Percentiles rank a stretch among this genome's conserved stretches.
phyloP scores from a whole-genome alignment of 2,113 vertebrate species.

The Camelus bactrianus region DNA sequence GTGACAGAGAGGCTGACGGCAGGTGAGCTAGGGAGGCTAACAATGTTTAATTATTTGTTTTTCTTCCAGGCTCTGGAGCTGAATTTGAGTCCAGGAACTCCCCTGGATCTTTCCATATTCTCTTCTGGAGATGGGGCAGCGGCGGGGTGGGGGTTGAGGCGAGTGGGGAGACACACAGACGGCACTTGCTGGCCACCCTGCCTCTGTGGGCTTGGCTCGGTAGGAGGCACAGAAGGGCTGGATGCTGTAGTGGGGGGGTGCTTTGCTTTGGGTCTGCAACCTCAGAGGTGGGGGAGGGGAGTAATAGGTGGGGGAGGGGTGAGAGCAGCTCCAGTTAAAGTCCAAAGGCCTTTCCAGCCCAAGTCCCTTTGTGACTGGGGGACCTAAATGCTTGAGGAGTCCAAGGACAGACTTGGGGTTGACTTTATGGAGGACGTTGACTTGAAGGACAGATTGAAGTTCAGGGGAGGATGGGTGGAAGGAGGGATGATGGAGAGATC shows the following conservation, averaged over 20 bases:
- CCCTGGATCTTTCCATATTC: not conserved
- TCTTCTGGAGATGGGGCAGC: not conserved
- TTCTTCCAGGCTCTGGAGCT: not conserved
- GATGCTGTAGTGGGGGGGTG: no score
- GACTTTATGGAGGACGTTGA: not conserved
- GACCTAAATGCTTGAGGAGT: not conserved
- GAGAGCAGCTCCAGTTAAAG: no score
- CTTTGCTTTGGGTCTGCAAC: not conserved
- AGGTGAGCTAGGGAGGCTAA: not conserved
- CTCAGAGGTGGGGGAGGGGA: not conserved
- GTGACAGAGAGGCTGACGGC: not conserved
- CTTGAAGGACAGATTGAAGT: not conserved
- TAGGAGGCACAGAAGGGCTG: not conserved
- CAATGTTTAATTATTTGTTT: not conserved
- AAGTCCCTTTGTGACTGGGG: not conserved
- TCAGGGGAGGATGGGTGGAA: no score
- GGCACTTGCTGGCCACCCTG: not conserved
- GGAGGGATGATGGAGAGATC: not conserved
- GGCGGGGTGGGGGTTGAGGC: not conserved
- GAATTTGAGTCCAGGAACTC: not conserved
- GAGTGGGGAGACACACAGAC: not conserved
- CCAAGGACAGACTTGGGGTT: not conserved
- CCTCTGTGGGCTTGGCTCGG: not conserved
- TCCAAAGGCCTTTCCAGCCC: not conserved
- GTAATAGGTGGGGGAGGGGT: rapidly evolving